Evolutionary conservation across 1,140 invertebrate species (phyloP), one percentile per base, ranked within the genome.

Genomic region (Temnothorax curvispinosus): DNA sequence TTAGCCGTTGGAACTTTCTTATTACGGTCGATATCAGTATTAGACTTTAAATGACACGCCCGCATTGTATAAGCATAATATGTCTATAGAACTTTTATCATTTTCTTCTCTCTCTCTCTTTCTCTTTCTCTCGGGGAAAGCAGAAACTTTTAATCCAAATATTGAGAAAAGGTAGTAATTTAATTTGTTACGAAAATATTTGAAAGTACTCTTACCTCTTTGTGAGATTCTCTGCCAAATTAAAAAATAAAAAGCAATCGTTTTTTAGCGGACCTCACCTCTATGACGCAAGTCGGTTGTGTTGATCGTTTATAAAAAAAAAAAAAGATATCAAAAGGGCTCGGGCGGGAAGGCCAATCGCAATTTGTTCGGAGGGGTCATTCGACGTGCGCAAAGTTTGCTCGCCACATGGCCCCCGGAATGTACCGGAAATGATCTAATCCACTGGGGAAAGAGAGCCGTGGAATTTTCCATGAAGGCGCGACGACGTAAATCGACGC

Each of bases 351-450:
- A n/a, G 54, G 3, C 69, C 69, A 47, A 84, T 82, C 64, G 54
- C 54, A 82, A 82, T 84, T 54, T 84, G 41, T 21, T 62, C 69
- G 41, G 32, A 75, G 54, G 64, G 56, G 27, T 84, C 80, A 75
- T n/a, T 60, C 32, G 69, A 18, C 54, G 54, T 15, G 7, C 41
- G 80, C 35, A 0, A 84, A 75, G 69, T 75, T 84, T 75, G 80
- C 32, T 62, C 44, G 56, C 80, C 80, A 84, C 69, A 84, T 84
- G 80, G 80, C 54, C 44, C 54, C 71, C 21, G 47, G 15, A n/a
- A 72, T 58, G 47, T 60, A 35, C 80, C 80, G 80, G 80, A 84
- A 84, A 84, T 41, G 54, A 32, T 47, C 52, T 44, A 74, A 27
- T n/a, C 44, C 67, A 32, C 21, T 8, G 41, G 67, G 69, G 13